phyloP scores from a whole-genome alignment of 2,113 vertebrate genomes.

The Lethenteron camtschaticum region DNA sequence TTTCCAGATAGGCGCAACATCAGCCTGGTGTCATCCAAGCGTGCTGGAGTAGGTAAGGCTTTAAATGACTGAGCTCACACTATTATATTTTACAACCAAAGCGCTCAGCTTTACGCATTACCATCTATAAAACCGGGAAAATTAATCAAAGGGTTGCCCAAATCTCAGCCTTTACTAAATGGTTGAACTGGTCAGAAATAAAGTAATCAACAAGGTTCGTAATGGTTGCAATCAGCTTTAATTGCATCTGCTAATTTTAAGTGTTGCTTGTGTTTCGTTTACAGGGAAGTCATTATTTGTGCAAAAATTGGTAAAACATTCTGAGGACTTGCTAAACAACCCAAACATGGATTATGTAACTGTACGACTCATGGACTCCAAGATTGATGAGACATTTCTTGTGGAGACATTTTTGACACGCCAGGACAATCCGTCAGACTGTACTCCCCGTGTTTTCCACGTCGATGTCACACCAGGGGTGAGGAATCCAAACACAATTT shows the following conservation, averaged over 20 bases:
- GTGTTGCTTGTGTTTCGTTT: slow-evolving; percentile 5
- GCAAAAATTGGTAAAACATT: slow-evolving; percentile 32
- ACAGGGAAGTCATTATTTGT: slow-evolving; percentile 80
- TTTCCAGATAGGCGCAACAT: slow-evolving; percentile 23
- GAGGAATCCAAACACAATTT: slow-evolving; percentile 5
- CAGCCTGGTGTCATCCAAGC: slow-evolving; percentile 26
- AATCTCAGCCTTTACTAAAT: no score
- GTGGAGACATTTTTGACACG: slow-evolving; percentile 7
- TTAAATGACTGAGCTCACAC: no score
- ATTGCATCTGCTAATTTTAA: slow-evolving; percentile 15
- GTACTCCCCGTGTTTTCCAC: slow-evolving; percentile 9
- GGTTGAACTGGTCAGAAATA: no score
- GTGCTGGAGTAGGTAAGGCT: slow-evolving; percentile 29
- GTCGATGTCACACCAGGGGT: slow-evolving; percentile 8
- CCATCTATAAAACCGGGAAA: no score
- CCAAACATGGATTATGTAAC: slow-evolving; percentile 24
- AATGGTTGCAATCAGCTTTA: no score
- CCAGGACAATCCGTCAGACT: background rate
- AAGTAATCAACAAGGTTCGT: no score
- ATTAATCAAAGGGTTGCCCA: no score
- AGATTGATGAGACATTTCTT: slow-evolving; percentile 5
- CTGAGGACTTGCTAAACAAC: slow-evolving; percentile 16
- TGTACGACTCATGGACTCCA: slow-evolving; percentile 18
- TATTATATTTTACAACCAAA: no score
- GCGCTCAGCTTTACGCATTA: no score